Percentiles rank a stretch among this genome's conserved stretches.
Evolutionary conservation across 2,113 vertebrate genomes (phyloP).

Genomic region (Zapus hudsonius): DNA sequence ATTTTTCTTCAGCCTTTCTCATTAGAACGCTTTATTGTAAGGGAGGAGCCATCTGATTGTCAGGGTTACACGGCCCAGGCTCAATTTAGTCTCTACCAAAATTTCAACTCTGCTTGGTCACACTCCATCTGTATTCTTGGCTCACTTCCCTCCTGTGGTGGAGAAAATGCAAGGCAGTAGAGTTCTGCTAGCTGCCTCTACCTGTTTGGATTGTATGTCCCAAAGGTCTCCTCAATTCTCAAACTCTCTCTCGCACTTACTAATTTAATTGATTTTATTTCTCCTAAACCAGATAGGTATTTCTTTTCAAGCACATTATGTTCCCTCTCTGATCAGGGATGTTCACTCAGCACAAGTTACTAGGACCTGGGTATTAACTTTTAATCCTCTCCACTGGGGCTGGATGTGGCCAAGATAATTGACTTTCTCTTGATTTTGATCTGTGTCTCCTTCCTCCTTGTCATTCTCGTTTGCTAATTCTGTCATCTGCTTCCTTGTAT

Average conservation of each 20-base stretch:
- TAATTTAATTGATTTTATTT: constrained; percentile 42
- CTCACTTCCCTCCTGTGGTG: constrained; percentile 45
- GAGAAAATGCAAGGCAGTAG: constrained; percentile 30
- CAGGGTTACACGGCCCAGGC: neutral
- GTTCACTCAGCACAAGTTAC: neutral
- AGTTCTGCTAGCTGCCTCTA: constrained; percentile 2
- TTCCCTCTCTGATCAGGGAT: neutral
- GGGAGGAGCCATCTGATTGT: neutral
- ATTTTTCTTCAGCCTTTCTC: neutral
- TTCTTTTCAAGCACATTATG: neutral
- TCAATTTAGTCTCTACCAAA: neutral
- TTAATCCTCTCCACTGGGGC: neutral
- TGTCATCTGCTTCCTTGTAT: neutral
- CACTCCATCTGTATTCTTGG: constrained; percentile 60
- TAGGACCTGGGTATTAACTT: neutral
- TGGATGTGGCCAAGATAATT: neutral
- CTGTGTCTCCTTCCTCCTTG: neutral
- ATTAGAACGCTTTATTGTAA: neutral
- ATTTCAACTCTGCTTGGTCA: constrained; percentile 41
- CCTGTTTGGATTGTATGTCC: constrained; percentile 45
- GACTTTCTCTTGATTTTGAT: neutral
- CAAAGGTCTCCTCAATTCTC: constrained; percentile 35
- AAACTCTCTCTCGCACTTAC: neutral
- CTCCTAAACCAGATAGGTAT: neutral
- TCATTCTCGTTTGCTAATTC: neutral